Conservation (phyloP, 2,797 vertebrate genomes). For the Apodemus agrarius region DNA sequence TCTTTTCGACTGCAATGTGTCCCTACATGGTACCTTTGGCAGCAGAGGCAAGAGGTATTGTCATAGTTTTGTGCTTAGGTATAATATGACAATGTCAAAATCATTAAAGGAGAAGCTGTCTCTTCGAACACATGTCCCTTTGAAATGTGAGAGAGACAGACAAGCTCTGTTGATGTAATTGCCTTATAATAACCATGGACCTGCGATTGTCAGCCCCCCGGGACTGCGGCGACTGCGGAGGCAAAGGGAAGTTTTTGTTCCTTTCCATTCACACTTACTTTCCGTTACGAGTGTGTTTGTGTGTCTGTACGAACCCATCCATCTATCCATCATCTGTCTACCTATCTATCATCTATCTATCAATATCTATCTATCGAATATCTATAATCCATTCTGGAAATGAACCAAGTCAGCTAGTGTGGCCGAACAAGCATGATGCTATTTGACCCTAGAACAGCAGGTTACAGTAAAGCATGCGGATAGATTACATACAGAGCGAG, state of each 20-base stretch:
- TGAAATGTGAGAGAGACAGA: slow-evolving; percentile 58
- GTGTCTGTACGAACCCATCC: background rate
- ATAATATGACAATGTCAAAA: background rate
- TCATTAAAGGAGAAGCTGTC: slow-evolving; percentile 25
- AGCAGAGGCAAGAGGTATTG: slow-evolving; percentile 50
- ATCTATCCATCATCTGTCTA: background rate
- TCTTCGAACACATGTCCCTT: slow-evolving; percentile 38
- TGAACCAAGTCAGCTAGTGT: background rate
- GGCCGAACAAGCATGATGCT: background rate
- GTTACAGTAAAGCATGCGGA: background rate
- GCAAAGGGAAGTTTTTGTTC: background rate
- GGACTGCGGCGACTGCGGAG: background rate
- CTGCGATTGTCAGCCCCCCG: background rate
- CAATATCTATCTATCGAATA: background rate
- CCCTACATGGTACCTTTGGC: slow-evolving; percentile 33
- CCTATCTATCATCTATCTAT: background rate
- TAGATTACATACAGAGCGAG: background rate
- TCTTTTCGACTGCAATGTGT: slow-evolving; percentile 12
- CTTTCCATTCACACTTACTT: background rate
- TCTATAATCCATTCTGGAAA: background rate
- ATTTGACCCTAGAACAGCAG: background rate
- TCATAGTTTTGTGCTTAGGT: slow-evolving; percentile 55
- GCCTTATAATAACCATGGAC: slow-evolving; percentile 21
- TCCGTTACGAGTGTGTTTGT: background rate
- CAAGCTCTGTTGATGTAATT: slow-evolving; percentile 36